Percentiles rank a stretch among this genome's conserved stretches.
Evolutionary conservation across 1,140 invertebrate genomes (phyloP).

Genomic region (Octopus sinensis): DNA sequence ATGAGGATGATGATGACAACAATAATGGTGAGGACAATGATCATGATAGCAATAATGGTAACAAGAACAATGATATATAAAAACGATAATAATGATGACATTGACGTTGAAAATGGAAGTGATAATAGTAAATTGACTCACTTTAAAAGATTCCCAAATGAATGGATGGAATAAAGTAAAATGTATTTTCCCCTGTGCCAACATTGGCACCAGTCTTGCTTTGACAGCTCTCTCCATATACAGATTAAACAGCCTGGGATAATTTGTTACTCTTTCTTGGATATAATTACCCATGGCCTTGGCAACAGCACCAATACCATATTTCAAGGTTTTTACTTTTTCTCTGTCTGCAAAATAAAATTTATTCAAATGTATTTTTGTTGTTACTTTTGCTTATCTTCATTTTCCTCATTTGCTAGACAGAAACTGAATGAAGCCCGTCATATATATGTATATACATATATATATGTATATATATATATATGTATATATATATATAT

Average conservation of each 20-base stretch:
- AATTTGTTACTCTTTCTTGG: too few species aligned
- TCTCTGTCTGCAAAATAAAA: too few species aligned
- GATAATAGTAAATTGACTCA: not conserved
- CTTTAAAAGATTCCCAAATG: not conserved
- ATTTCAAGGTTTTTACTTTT: too few species aligned
- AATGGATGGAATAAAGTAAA: not conserved
- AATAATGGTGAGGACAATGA: not conserved
- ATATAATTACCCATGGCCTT: too few species aligned
- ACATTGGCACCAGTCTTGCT: too few species aligned
- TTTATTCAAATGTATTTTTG: too few species aligned
- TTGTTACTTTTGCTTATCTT: too few species aligned
- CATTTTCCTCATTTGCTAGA: not conserved
- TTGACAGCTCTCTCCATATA: too few species aligned
- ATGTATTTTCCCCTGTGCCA: not conserved
- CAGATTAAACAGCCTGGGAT: too few species aligned
- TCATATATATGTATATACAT: not conserved
- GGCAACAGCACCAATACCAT: too few species aligned
- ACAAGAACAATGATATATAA: not conserved
- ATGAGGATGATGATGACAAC: too few species aligned
- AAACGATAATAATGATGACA: not conserved
- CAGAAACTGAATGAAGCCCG: not conserved
- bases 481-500: constrained; percentile 2
- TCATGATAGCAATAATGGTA: not conserved
- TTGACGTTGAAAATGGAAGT: not conserved
- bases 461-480: constrained; percentile 2